Base-by-base conservation (phyloP, 1,140 invertebrate species). In the Lutraria rhynchaena region DNA sequence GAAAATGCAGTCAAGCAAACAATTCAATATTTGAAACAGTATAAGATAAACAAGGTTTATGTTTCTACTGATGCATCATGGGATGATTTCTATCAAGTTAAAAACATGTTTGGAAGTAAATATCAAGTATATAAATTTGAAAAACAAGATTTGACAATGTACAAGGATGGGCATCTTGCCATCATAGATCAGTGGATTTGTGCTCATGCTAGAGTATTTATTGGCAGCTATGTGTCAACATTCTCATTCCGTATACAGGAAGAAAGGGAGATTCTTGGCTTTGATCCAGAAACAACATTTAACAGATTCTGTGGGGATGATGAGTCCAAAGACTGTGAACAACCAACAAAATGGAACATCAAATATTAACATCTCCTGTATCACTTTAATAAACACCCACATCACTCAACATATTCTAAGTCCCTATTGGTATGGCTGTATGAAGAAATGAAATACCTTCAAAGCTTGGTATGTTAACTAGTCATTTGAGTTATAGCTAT, bases 161-260 rank as follows among this genome's bases (percentile, higher is more conserved):
- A 95, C 73, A 95, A 95, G 91, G 97, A 98, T 92, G 98, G 98
- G 24, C 96, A 96, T 19, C 91, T 97, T 49, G 98, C 98, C 1
- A 98, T 99, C 82, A 95, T 99, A 74, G 98, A 99, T 92, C 98
- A 99, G 93, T 97, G 98, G 86, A 96, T 99, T 84, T 98, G 97
- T 93, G 95, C 98, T 0, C 95, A 96, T 93, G 95, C 97, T 5
- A 94, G 94, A 0, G 58, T 81, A 93, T 98, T 99, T 90, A 95
- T 99, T 83, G 98, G 98, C 31, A 98, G 97, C 0, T 94, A 96
- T 89, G 96, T 98, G 89, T 99, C 98, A 82, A 99, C 98, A 27
- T 99, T 99, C 92, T 96, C 98, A 17, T 98, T 96, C 91, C 94
- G 98, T 69, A 99, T 99, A 83, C 97, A 99, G 93, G 98, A 99